Evolutionary conservation across 35 echinoderm and acorn worm species (phyloP), one percentile per base, ranked within the genome.

Genomic region (Lytechinus pictus): DNA sequence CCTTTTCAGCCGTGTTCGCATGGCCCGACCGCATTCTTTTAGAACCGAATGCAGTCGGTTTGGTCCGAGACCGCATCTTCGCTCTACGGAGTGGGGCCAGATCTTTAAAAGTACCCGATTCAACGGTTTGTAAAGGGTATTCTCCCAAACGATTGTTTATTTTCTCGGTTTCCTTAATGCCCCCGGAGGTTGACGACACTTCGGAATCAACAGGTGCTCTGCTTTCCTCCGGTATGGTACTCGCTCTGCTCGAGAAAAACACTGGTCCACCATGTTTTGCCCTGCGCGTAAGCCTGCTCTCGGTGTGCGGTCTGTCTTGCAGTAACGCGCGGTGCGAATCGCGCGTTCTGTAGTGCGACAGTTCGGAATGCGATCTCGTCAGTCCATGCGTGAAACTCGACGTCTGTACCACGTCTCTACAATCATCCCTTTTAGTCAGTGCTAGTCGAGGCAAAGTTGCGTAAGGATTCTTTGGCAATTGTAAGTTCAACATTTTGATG

Each of bases 281-380:
- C 27, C 88, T 90, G 92, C 92, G 92, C 92, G 92, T 93, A 10
- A 54, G 52, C n/a, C 92, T 54, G 27, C 92, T 54, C 14, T 93
- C 92, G 8, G 92, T 93, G 21, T 93, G 92, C 54, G 92, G 92
- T 57, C 92, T 13, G 27, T 93, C 92, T 12, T 87, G 86, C 21
- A 55, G n/a, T 9, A 55, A 16, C 14, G 92, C 54, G 11, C 27
- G 54, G 7, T 55, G n/a, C 54, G 92, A 57, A 24, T 93, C 92
- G 54, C 55, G 92, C 16, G 54, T 33, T 93, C 92, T 54, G 54
- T 27, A 93, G 54, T 55, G 52, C 10, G 92, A 93, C 52, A 93
- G 53, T 28, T 93, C 92, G 53, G 92, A 93, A 33, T 93, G 92
- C 27, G 92, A 93, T 55, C 92, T 10, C 4, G 10, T 1, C 2